Base-by-base conservation (phyloP, 2,113 vertebrate genomes). In the Entelurus aequoreus region DNA sequence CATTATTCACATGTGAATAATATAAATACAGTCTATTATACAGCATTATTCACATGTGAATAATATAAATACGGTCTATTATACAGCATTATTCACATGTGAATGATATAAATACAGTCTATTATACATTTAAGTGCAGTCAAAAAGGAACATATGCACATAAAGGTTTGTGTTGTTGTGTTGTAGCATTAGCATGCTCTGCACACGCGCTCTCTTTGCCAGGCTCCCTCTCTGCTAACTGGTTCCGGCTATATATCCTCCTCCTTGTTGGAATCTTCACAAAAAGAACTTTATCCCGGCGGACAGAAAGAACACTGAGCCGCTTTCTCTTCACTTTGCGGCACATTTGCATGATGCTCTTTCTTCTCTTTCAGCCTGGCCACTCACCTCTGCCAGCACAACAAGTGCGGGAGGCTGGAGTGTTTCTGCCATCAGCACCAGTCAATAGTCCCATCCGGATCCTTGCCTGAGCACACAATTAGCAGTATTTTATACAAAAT, bases 281-380 rank as follows among this genome's bases (percentile, higher is more conserved):
- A 77, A 78, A 83, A 77, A 85, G 78, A 78, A 75, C 58, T 76
- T 63, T 60, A 78, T 79, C 84, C 80, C 74, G 9, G 60, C 66
- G 80, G 81, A 84, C 75, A 85, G 83, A 76, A 86, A 78, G 72
- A 75, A 80, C 76, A 76, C 81, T 77, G 80, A 86, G 79, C 66
- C 72, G 78, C 82, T 84, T 85, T 79, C 75, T 71, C 65, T 86
- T 89, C 80, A 81, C 35, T 54, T 44, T 40, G 4, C 40, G 38
- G 69, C 59, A 58, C 75, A 82, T 88, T 88, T 88, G 87, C 86
- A 85, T 87, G 67, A 78, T 68, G 75, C 62, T 73, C 73, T 2
- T 68, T 79, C 71, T 62, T 78, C 66, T 69, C 61, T 65, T 77
- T 71, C 72, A 59, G 50, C 75, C 72, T 74, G 66, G 71, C 60